Evolutionary conservation across 2,797 vertebrate species (phyloP), one percentile per base, ranked within the genome.

Genomic region (Coccyzus lansbergi): DNA sequence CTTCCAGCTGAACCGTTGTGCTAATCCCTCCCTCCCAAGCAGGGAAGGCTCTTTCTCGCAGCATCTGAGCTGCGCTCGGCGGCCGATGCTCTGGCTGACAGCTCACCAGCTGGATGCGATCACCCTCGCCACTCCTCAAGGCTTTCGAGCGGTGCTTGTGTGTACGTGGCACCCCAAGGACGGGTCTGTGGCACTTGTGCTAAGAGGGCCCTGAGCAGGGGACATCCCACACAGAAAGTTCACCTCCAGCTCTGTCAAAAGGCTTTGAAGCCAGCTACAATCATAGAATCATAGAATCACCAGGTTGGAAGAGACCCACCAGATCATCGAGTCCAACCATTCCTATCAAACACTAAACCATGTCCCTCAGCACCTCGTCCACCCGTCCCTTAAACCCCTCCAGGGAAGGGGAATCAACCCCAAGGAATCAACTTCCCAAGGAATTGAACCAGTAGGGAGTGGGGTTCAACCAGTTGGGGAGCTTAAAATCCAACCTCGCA

Each of bases 121-220:
- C 83, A 92, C 53, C 68, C 40, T 36, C 15, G 0, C 7, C 6
- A 4, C 26, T 84, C 78, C 64, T 7, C 34, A 7, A 7, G 28
- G 58, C 16, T 62, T 26, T 17, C 0, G 0, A 74, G 65, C 58
- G 2, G 28, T 0, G 0, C n/a, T 15, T 0, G 63, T 3, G 26
- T 24, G 14, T 11, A 63, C 29, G 33, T 84, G 78, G 67, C 88
- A 87, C 36, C 31, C 42, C 5, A 1, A 70, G 56, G 42, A 20
- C 0, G 0, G 58, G 14, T 2, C 3, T 6, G 26, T 17, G 59
- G 25, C 75, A 68, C 56, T 14, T 1, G 12, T 12, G 56, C 63
- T 59, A 3, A 29, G 16, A 33, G 33, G 17, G 40, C 20, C 13
- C 26, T 0, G 4, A 28, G 68, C 24, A 33, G 52, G 58, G 58